Base-by-base conservation (phyloP, 2,797 vertebrate genomes). In the Pseudomugil tenellus region DNA sequence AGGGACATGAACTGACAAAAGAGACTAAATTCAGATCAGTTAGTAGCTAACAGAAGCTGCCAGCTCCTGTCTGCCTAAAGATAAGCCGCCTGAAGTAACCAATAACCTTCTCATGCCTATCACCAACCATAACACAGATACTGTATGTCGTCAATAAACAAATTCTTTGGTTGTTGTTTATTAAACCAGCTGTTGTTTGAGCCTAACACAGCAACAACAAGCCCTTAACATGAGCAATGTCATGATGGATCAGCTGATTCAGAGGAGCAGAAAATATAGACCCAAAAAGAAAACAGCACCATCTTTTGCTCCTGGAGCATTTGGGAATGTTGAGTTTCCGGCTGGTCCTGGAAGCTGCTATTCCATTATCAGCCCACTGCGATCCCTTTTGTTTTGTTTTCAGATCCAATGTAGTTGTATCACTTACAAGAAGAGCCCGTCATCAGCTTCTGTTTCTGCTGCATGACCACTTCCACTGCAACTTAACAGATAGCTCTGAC, bases 401-500 rank as follows among this genome's bases (percentile, higher is more conserved):
- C 72, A 76, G 3, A 84, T 84, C 63, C 72, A 32, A n/a, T 52
- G 52, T 74, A 59, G 84, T 81, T 79, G 79, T 68, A 79, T 75
- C 28, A 31, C 58, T 76, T 54, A 62, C 43, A 73, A 62, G 77
- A 78, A 74, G 82, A 58, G 26, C 41, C 49, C 41, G 16, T 71
- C 83, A 74, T 79, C 83, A 58, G 74, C 84, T 67, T 76, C 57
- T 60, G 74, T 83, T 87, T 70, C 77, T 81, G 71, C 76, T 25
- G 75, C 75, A 72, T 71, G 81, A 76, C 76, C 81, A 76, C 72
- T 87, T 84, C 76, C 68, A 76, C 64, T 74, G 66, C 72, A 78
- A 78, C 84, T 80, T 66, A 67, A 84, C 68, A 83, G 75, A 88
- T 76, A 74, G 66, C 74, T 74, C 72, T 67, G 65, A 79, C 79